Evolutionary conservation across 64 coral and sea anemone species (phyloP), one percentile per base, ranked within the genome.

Genomic region (Montipora cactus): DNA sequence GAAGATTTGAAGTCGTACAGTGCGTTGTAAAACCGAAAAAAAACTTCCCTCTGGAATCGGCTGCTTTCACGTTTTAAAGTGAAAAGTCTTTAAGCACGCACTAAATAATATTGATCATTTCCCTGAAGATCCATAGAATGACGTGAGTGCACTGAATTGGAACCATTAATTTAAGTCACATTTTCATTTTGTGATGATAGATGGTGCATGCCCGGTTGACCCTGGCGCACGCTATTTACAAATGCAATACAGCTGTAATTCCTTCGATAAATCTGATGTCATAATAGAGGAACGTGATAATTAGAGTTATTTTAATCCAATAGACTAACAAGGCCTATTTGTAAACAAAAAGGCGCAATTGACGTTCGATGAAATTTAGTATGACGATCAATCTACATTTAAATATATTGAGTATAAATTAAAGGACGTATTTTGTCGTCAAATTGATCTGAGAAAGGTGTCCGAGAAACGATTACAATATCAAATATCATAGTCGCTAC

Each of bases 181-280:
- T 12, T 13, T 3, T 19, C 8, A 52, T 50, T 25, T 14, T 59
- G 6, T 77, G 79, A 81, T 59, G 53, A 81, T 81, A 59, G 52
- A 81, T 59, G 1, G 1, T 37, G 37, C 37, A 37, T 37, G 37
- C 37, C 37, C 37, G 37, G 37, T 37, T 28, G 7, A 59, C 50
- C 20, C 15, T 28, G 16, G 81, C 44, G 46, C 81, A 84, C 81
- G 81, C 37, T 8, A 84, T 84, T 16, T 57, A n/a, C 28, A 84
- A 13, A 44, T 37, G 14, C 81, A 5, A 19, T 37, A 28, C 25
- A 28, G 25, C 25, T 28, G 25, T 28, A 47, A 18, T 67, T 83
- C 66, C 57, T 84, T 16, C 61, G 23, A 46, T 8, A 13, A 48
- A 47, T 69, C 5, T n/a, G 5, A 21, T 3, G 37, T 68, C 7